phyloP scores from a whole-genome alignment of 2,113 vertebrate genomes.

The Oceanites oceanicus region DNA sequence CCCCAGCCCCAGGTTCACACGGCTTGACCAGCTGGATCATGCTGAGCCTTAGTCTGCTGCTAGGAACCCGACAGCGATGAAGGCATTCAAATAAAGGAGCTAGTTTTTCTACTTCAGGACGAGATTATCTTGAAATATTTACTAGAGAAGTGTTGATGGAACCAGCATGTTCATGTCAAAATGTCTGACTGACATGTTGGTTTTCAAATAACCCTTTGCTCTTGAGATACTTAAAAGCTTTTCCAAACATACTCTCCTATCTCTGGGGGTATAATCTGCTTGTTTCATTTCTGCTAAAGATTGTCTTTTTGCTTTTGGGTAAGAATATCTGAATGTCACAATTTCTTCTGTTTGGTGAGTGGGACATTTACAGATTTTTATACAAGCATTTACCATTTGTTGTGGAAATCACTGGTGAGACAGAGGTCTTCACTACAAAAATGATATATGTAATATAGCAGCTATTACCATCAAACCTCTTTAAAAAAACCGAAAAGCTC shows the following conservation, averaged over 20 bases:
- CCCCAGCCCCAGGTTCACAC: not conserved
- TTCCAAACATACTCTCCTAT: not conserved
- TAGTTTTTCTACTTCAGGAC: not conserved
- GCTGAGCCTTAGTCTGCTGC: not conserved
- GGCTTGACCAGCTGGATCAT: accelerated
- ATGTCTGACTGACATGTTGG: not conserved
- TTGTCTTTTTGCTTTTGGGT: not conserved
- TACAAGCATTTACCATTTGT: not conserved
- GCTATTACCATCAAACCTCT: not conserved
- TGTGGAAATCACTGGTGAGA: not conserved
- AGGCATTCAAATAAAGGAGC: not conserved
- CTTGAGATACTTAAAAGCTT: slow-evolving; percentile 6
- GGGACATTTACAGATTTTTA: not conserved
- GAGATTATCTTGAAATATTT: slow-evolving; percentile 10
- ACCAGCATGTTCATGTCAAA: not conserved
- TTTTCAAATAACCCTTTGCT: slow-evolving; percentile 3
- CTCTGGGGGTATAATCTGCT: not conserved
- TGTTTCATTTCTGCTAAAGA: not conserved
- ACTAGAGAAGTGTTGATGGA: not conserved
- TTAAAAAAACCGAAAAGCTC: not conserved
- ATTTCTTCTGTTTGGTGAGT: not conserved
- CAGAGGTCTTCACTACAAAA: not conserved
- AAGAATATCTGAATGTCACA: not conserved
- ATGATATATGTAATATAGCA: not conserved
- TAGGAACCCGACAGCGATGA: not conserved